Evolutionary conservation across 2,113 vertebrate species (phyloP).

Genomic region (Drymodes brunneopygia): DNA sequence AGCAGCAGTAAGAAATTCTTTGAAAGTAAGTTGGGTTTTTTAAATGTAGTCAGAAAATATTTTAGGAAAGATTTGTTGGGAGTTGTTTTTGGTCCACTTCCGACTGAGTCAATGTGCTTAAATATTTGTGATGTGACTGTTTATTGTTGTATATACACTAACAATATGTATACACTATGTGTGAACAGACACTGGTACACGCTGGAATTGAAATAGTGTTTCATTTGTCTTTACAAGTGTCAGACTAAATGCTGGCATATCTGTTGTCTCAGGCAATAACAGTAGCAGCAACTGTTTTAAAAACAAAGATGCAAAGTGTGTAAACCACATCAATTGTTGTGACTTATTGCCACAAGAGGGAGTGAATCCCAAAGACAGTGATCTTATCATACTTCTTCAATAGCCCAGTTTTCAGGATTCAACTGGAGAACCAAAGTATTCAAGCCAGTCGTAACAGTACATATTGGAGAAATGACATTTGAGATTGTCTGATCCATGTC

Average conservation of each 20-base stretch:
- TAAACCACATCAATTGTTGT: not conserved
- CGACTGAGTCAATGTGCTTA: not conserved
- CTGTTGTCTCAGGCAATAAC: not conserved
- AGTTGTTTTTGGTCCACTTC: not conserved
- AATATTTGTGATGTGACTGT: not conserved
- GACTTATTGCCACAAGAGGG: conserved; percentile 21
- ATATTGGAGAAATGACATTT: not conserved
- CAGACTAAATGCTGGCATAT: not conserved
- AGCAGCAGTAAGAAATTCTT: not conserved
- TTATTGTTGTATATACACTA: not conserved
- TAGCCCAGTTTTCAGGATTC: not conserved
- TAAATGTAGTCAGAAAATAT: not conserved
- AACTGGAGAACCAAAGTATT: not conserved
- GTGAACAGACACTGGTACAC: not conserved
- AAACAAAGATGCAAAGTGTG: not conserved
- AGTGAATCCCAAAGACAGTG: conserved; percentile 11
- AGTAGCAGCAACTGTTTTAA: not conserved
- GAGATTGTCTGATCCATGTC: not conserved
- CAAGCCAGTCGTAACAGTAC: not conserved
- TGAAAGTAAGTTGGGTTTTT: not conserved
- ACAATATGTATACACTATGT: not conserved
- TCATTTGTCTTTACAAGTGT: not conserved
- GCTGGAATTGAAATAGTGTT: not conserved
- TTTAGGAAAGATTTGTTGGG: not conserved
- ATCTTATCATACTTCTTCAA: not conserved